A percentile compares a stretch with the other conserved stretches of the same genome.
These are phyloP conservation scores for Microplitis manilae DNA, from an alignment of 2,888 invertebrate species.

Conservation along the genomic window DNA sequence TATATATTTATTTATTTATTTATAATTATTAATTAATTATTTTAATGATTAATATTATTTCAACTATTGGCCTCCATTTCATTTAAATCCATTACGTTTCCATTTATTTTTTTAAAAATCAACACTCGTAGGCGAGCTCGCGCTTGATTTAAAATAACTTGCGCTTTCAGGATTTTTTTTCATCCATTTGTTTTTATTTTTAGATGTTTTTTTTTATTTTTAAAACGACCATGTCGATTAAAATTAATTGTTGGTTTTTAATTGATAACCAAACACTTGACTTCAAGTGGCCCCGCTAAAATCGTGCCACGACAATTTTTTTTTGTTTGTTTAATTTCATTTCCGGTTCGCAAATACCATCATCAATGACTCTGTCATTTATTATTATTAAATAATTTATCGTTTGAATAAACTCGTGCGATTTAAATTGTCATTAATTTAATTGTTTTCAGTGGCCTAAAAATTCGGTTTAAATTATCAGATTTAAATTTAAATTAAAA, in stretches of 20 bases:
- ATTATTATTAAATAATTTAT: not conserved
- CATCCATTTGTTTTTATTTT: slow-evolving; percentile 14
- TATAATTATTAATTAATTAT: slow-evolving; percentile 39
- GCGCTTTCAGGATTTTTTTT: not conserved
- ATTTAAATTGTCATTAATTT: slow-evolving; percentile 11
- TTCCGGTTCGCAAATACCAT: not conserved
- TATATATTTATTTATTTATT: slow-evolving; percentile 60
- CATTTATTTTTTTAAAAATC: not conserved
- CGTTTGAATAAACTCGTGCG: not conserved
- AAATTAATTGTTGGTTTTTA: not conserved
- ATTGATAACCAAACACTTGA: not conserved
- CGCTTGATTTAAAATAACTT: not conserved
- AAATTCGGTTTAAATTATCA: not conserved
- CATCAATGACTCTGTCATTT: not conserved
- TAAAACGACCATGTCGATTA: not conserved
- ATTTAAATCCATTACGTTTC: slow-evolving; percentile 13
- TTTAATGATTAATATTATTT: slow-evolving; percentile 47
- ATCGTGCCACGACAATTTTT: not conserved
- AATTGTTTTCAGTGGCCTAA: not conserved
- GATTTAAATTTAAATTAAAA: not conserved
- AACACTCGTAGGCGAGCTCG: not conserved
- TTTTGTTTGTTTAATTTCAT: not conserved
- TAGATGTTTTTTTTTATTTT: not conserved
- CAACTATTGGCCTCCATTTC: slow-evolving; percentile 16
- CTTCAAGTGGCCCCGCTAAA: not conserved